Conservation (phyloP, 30 jellyfish, hydroid and myxozoan species). For the Chrysaora quinquecirrha region DNA sequence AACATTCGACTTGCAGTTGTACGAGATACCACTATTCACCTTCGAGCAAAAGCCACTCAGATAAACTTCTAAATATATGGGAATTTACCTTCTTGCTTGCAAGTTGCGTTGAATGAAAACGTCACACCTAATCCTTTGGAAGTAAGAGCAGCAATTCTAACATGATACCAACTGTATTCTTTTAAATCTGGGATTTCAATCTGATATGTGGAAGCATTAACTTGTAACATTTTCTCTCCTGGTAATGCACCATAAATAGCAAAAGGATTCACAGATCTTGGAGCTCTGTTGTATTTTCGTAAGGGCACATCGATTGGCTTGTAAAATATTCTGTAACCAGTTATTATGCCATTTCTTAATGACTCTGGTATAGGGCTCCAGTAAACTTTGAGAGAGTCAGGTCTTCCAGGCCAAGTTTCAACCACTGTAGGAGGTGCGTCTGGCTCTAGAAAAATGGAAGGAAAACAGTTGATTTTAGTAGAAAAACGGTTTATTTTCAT, state of each 20-base stretch:
- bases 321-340: constrained; percentile 50
- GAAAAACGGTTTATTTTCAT: too few species aligned
- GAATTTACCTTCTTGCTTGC: constrained; percentile 53
- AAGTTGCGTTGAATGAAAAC: constrained; percentile 36
- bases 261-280: constrained; percentile 51
- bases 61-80: too few species aligned
- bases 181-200: constrained; percentile 23
- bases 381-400: constrained; percentile 41
- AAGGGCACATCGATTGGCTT: constrained; percentile 43
- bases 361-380: constrained; percentile 73
- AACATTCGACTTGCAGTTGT: too few species aligned
- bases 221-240: constrained; percentile 58
- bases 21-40: too few species aligned
- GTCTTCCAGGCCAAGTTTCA: constrained; percentile 59
- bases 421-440: constrained; percentile 58
- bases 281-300: constrained; percentile 56
- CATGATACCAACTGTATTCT: constrained; percentile 49
- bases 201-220: constrained; percentile 17
- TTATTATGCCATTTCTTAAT: constrained; percentile 45
- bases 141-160: constrained; percentile 57
- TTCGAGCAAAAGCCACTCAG: too few species aligned
- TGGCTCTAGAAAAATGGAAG: constrained; percentile 27
- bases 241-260: constrained; percentile 58
- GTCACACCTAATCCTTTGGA: constrained; percentile 53
- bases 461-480: not conserved